A percentile compares a stretch with the other conserved stretches of the same genome.
These are phyloP conservation scores for Xyrichtys novacula DNA, from an alignment of 2,797 vertebrate species.

Conservation along the genomic window DNA sequence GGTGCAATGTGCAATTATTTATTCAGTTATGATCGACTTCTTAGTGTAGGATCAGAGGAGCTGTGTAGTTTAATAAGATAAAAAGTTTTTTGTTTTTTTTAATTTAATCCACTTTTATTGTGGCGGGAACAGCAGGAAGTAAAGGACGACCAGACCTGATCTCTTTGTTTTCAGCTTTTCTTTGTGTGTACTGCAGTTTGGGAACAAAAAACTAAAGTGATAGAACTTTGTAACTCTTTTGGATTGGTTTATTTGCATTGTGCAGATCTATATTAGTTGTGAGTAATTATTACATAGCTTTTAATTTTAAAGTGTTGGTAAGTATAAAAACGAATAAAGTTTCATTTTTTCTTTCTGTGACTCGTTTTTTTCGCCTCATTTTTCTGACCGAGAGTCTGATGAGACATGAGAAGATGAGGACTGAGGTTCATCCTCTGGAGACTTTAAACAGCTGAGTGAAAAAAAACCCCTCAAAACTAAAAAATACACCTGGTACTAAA, in stretches of 20 bases:
- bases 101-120: conserved; percentile 49
- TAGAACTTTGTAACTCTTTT: conserved; percentile 78
- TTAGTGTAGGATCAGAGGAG: conserved; percentile 62
- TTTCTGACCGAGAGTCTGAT: too few relatives aligned
- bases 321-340: conserved; percentile 83
- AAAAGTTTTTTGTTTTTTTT: conserved; percentile 21
- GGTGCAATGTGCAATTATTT: conserved; percentile 84
- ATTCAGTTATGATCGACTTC: conserved; percentile 71
- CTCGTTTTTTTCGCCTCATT: conserved; percentile 30
- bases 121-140: conserved; percentile 55
- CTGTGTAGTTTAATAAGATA: conserved; percentile 57
- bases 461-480: too few relatives aligned
- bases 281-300: conserved; percentile 79
- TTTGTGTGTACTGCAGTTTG: conserved; percentile 78
- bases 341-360: conserved; percentile 82
- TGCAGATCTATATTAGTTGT: conserved; percentile 85
- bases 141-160: conserved; percentile 51
- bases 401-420: too few relatives aligned
- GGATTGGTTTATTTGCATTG: conserved; percentile 79
- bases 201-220: conserved; percentile 58
- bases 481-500: too few relatives aligned
- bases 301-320: conserved; percentile 83
- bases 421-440: too few relatives aligned
- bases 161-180: conserved; percentile 64
- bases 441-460: too few relatives aligned